A percentile compares a stretch with the other conserved stretches of the same genome.
These are phyloP conservation scores for Disparrhopalites patrizii DNA, from an alignment of 2,888 invertebrate genomes.

Conservation along the genomic window DNA sequence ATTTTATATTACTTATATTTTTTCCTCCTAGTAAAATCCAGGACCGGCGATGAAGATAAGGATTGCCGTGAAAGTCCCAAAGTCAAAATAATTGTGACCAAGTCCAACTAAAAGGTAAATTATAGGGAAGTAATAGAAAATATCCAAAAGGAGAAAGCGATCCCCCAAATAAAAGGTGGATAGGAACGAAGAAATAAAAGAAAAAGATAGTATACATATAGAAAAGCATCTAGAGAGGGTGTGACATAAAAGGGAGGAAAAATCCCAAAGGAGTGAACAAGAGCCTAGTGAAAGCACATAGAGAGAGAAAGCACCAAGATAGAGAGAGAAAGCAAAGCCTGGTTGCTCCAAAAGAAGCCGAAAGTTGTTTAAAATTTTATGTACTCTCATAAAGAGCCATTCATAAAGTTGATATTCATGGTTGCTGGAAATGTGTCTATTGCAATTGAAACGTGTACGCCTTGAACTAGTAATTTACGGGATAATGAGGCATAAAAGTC, in stretches of 20 bases:
- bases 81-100: no score
- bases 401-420: conserved; percentile 21
- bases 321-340: neutral
- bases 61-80: no score
- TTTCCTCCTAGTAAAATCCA: no score
- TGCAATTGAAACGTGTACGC: conserved; percentile 21
- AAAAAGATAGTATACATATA: conserved; percentile 12
- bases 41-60: no score
- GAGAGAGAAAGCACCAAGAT: neutral
- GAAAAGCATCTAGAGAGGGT: conserved; percentile 8
- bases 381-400: conserved; percentile 1
- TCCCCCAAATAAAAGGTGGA: no score
- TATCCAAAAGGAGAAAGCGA: no score
- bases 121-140: no score
- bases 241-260: conserved; percentile 10
- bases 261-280: conserved; percentile 16
- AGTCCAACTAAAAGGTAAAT: no score
- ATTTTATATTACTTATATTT: no score
- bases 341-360: neutral
- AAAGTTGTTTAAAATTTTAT: conserved; percentile 20
- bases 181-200: neutral
- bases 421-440: conserved; percentile 14
- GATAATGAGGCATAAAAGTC: conserved; percentile 29
- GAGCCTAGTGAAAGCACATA: neutral
- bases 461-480: conserved; percentile 25